These are phyloP conservation scores for Anagrus nilaparvatae DNA, from an alignment of 1,140 invertebrate genomes.

Conservation along the genomic window DNA sequence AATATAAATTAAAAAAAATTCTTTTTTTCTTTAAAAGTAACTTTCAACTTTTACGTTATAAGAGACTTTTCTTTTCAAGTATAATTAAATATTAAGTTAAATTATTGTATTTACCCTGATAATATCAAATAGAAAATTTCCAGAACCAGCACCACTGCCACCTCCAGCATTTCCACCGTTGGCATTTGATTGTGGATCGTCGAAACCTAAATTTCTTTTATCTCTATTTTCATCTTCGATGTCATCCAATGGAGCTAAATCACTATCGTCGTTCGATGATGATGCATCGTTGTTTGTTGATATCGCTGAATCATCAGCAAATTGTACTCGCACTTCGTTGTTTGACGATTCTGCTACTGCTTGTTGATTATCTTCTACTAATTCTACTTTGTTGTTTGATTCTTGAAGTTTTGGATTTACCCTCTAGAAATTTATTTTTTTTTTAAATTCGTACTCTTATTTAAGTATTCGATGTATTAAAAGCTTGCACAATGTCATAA, in stretches of 20 bases:
- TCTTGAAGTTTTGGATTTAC: slow-evolving; percentile 38
- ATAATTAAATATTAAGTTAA: too few species aligned
- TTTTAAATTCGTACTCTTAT: too few species aligned
- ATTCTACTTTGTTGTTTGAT: slow-evolving; percentile 36
- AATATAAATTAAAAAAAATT: too few species aligned
- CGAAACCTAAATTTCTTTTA: slow-evolving; percentile 67
- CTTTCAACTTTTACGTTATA: too few species aligned
- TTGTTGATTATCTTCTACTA: not conserved
- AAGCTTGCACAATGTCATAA: too few species aligned
- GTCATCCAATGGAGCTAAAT: slow-evolving; percentile 47
- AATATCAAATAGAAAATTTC: slow-evolving; percentile 79
- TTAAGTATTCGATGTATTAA: too few species aligned
- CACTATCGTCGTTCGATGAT: slow-evolving; percentile 40
- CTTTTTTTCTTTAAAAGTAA: not conserved
- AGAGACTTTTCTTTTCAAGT: too few species aligned
- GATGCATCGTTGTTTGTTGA: slow-evolving; percentile 34
- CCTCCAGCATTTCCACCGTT: slow-evolving; percentile 34
- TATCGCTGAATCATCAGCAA: slow-evolving; percentile 49
- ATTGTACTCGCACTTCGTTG: slow-evolving; percentile 52
- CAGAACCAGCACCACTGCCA: slow-evolving; percentile 58
- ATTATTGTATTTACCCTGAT: slow-evolving; percentile 63
- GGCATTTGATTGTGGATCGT: slow-evolving; percentile 40
- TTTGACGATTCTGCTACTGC: slow-evolving; percentile 46
- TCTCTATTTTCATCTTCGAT: slow-evolving; percentile 64
- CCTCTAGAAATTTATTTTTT: too few species aligned